Evolutionary conservation across 1,140 invertebrate species (phyloP).

Genomic region (Antheraea pernyi): DNA sequence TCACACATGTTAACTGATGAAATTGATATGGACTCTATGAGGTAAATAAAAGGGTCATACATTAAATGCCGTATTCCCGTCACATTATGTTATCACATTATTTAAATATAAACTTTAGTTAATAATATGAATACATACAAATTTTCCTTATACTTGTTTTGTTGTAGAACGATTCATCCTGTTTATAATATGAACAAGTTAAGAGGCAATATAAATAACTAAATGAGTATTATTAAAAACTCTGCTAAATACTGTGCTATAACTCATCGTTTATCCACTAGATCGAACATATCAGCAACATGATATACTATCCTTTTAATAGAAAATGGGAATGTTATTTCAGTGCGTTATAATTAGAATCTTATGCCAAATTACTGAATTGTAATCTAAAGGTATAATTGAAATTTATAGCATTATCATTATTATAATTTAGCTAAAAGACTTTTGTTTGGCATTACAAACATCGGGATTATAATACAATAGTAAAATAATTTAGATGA

Average conservation of each 20-base stretch:
- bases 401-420: neutral
- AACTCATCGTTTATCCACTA: constrained; percentile 54
- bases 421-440: neutral
- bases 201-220: constrained; percentile 5
- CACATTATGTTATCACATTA: too few species aligned
- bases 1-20: too few species aligned
- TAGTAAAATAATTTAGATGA: neutral
- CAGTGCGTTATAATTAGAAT: neutral
- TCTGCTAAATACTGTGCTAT: constrained; percentile 53
- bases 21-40: too few species aligned
- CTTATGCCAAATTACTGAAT: neutral
- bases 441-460: neutral
- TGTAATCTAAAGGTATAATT: neutral
- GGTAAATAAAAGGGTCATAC: too few species aligned
- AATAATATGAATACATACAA: too few species aligned
- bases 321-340: neutral
- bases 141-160: neutral
- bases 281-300: constrained; percentile 3
- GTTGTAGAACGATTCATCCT: neutral
- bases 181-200: neutral
- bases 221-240: constrained; percentile 24
- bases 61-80: too few species aligned
- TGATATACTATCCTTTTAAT: neutral
- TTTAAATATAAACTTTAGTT: too few species aligned
- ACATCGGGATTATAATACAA: neutral